Base-by-base conservation (phyloP, 53 echinoderm and acorn worm species). In the Pentamera pediparva region DNA sequence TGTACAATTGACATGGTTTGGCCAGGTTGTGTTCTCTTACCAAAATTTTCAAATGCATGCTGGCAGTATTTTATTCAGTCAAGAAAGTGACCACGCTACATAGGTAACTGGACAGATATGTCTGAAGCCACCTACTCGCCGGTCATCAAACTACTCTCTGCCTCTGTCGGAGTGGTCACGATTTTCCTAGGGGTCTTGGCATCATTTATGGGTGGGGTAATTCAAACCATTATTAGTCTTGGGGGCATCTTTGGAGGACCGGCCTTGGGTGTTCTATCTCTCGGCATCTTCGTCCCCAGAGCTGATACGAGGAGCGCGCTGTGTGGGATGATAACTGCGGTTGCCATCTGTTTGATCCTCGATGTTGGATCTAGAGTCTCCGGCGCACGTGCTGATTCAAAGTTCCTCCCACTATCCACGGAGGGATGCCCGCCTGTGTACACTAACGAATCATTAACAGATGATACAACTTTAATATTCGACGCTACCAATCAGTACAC, bases 161-260 rank as follows among this genome's bases (percentile, higher is more conserved):
- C 54, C 17, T 18, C 15, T 13, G 50, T 50, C 18, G 72, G 72
- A 7, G 18, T 50, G 11, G 37, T 51, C 5, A 30, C 50, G 33
- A 71, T 71, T 17, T 47, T 11, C 19, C 31, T 71, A 11, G 72
- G 49, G 1, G 32, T 71, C n/a, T 36, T 71, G 10, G 28, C 72
- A 20, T 51, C 54, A 33, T 71, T 37, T 36, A 27, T 71, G 3
- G 54, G 54, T 28, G 34, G 50, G 4, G 72, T 71, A n/a, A 33
- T 71, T 50, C 72, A 71, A 71, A 53, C 37, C n/a, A 35, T 71
- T 4, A 32, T 71, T 22, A 71, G 72, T 35, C 54, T 52, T 20
- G 54, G 72, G 0, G 51, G 52, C 19, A 71, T 71, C 9, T 71
- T 71, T 35, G 72, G 54, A n/a, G 72, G 52, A 21, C 72, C 72